phyloP scores from a whole-genome alignment of 2,888 invertebrate genomes.

The Torymus tubicola region DNA sequence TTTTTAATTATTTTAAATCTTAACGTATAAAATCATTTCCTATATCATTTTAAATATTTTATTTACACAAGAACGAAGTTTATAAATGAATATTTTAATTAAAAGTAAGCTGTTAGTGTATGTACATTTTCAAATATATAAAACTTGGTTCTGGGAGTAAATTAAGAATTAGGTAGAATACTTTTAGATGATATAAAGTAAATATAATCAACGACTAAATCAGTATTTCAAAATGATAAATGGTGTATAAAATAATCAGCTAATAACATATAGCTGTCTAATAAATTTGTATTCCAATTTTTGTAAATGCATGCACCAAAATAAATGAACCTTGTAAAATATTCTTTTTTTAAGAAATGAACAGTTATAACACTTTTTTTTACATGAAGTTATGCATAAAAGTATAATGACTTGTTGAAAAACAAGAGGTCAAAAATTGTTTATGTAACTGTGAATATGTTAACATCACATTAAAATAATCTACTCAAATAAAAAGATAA shows the following conservation, averaged over 20 bases:
- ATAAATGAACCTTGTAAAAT: constrained; percentile 12
- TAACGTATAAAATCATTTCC: too few species aligned
- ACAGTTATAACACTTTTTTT: constrained; percentile 24
- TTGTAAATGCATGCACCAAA: constrained; percentile 20
- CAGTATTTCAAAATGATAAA: constrained; percentile 30
- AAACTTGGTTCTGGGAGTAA: constrained; percentile 19
- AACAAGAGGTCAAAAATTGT: not conserved
- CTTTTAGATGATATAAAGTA: constrained; percentile 3
- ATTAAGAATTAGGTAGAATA: not conserved
- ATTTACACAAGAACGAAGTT: too few species aligned
- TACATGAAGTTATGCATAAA: not conserved
- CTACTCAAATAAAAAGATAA: constrained; percentile 19
- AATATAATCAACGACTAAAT: not conserved
- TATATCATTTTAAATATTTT: too few species aligned
- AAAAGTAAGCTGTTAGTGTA: too few species aligned
- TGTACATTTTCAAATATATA: constrained; percentile 10
- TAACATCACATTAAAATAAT: too few species aligned
- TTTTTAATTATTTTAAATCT: too few species aligned
- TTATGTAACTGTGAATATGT: too few species aligned
- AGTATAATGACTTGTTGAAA: too few species aligned
- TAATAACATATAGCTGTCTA: not conserved
- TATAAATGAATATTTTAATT: too few species aligned
- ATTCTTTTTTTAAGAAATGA: constrained; percentile 2
- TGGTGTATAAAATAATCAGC: constrained; percentile 2
- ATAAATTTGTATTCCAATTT: constrained; percentile 22